A percentile compares a stretch with the other conserved stretches of the same genome.
Conservation (phyloP, 2,888 invertebrate species). For the Strigamia maritima region DNA sequence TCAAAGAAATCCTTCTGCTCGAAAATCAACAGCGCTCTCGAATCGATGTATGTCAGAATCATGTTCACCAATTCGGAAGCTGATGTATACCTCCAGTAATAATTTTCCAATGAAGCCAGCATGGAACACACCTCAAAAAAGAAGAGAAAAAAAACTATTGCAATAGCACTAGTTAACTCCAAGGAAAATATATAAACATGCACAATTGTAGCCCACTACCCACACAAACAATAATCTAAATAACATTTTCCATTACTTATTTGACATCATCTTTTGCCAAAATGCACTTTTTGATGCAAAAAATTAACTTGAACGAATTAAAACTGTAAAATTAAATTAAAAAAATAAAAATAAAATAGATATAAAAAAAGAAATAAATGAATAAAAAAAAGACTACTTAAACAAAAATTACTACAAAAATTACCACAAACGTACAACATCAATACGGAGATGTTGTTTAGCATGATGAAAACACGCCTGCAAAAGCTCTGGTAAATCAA, state of each 20-base stretch:
- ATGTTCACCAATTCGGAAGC: slow-evolving; percentile 90
- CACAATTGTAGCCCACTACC: no score
- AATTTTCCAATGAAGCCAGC: slow-evolving; percentile 87
- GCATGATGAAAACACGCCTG: slow-evolving; percentile 95
- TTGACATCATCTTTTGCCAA: no score
- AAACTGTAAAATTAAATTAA: neutral
- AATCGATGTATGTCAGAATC: slow-evolving; percentile 86
- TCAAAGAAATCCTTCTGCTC: slow-evolving; percentile 78
- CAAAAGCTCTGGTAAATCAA: slow-evolving; percentile 83
- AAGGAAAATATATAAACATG: neutral
- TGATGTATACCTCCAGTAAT: slow-evolving; percentile 92
- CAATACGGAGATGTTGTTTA: slow-evolving; percentile 86
- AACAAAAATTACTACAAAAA: slow-evolving; percentile 19
- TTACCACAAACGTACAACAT: slow-evolving; percentile 64
- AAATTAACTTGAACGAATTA: slow-evolving; percentile 1
- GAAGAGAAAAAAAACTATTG: neutral
- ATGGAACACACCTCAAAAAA: slow-evolving; percentile 72
- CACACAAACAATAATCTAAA: neutral
- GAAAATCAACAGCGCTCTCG: slow-evolving; percentile 77
- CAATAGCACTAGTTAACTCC: neutral
- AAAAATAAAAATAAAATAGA: neutral
- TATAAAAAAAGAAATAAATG: neutral
- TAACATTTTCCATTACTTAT: no score
- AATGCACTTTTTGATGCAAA: no score
- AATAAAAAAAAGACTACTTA: neutral